Evolutionary conservation across 2,113 vertebrate genomes (phyloP), one percentile per base, ranked within the genome.

Genomic region (Festucalex cinctus): DNA sequence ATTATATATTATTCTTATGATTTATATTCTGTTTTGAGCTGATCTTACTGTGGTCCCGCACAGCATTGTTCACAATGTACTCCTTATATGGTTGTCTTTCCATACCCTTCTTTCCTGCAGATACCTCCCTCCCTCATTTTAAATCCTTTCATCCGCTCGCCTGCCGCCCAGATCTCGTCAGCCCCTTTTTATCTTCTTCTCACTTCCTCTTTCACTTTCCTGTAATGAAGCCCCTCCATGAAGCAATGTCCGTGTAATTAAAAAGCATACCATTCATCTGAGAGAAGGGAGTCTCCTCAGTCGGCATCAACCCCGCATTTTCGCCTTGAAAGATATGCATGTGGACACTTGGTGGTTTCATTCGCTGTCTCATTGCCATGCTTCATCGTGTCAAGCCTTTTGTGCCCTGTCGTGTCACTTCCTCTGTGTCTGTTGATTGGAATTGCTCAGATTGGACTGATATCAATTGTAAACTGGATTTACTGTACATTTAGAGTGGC

Each of bases 251-350:
- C 20, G 24, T 87, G 83, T 89, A 89, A 89, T 89, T 89, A 89
- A 88, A 88, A 87, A 81, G 73, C 81, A 73, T 81, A 80, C 71
- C 86, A 83, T 88, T 89, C 85, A 83, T 88, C 81, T 84, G 86
- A 83, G 88, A 85, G 83, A 87, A 88, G 85, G 83, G 83, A 85
- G 83, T 81, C 82, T 87, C 85, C 86, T 86, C 86, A 86, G 84
- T 87, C 79, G 86, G 69, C 26, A 32, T 85, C 86, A 85, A 86
- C 85, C 86, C 86, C 86, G 87, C 76, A 81, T 87, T 83, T 66
- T 49, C 46, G 79, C 74, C 82, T 74, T 82, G 57, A 71, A 82
- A 79, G 83, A 82, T 71, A 74, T 46, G 71, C 68, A 57, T 64
- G 37, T 28, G 57, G 68, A 71, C 68, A 66, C 67, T 65, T 61